Evolutionary conservation across 2,888 invertebrate species (phyloP), one percentile per base, ranked within the genome.

Genomic region (Dicranocentrus wangi): DNA sequence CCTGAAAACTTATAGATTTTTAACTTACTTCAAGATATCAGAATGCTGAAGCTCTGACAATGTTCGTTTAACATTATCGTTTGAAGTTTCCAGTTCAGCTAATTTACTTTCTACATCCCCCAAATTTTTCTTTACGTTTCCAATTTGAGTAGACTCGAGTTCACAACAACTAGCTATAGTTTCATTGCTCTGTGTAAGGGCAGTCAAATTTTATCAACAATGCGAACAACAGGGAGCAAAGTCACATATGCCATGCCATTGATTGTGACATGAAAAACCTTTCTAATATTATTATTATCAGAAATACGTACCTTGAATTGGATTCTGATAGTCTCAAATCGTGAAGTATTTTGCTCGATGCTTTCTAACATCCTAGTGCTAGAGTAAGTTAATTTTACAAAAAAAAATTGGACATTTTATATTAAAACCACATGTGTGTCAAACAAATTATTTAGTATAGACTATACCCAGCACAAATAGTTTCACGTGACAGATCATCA

Each of bases 221-320:
- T n/a, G n/a, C n/a, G n/a, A n/a, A n/a, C n/a, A n/a, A n/a, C n/a
- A n/a, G n/a, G n/a, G n/a, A n/a, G n/a, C n/a, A n/a, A n/a, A n/a
- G n/a, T n/a, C n/a, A n/a, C n/a, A n/a, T n/a, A n/a, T n/a, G n/a
- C n/a, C n/a, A n/a, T n/a, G n/a, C n/a, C n/a, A n/a, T n/a, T n/a
- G n/a, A n/a, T n/a, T n/a, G n/a, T n/a, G n/a, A n/a, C n/a, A n/a
- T n/a, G n/a, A n/a, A n/a, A n/a, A n/a, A n/a, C n/a, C n/a, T n/a
- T n/a, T n/a, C n/a, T n/a, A n/a, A n/a, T n/a, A n/a, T n/a, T n/a
- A n/a, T n/a, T n/a, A n/a, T n/a, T n/a, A n/a, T n/a, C n/a, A n/a
- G n/a, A n/a, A n/a, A 10, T 55, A 17, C 19, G 8, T 55, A 76
- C 75, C 66, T 76, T 58, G 23, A 76, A 68, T 13, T 68, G 32